These are phyloP conservation scores for Trigoniulus corallinus DNA, from an alignment of 1,140 invertebrate genomes.

Conservation along the genomic window DNA sequence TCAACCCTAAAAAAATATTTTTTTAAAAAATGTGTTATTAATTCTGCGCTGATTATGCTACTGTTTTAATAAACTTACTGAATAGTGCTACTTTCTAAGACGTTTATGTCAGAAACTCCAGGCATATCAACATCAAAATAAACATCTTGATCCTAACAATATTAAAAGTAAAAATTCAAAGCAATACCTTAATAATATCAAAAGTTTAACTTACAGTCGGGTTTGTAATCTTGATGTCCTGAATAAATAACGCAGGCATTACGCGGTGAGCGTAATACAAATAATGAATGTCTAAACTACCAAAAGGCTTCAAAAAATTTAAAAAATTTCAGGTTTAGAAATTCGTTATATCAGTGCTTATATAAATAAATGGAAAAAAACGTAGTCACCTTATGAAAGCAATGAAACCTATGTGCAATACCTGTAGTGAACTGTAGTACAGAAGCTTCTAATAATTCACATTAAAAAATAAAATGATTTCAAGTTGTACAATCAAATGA, in stretches of 20 bases:
- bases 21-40: neutral
- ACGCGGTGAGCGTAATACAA: constrained; percentile 61
- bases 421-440: constrained; percentile 39
- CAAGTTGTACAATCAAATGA: constrained; percentile 20
- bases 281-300: constrained; percentile 45
- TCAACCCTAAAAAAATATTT: neutral
- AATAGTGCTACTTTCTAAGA: constrained; percentile 32
- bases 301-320: constrained; percentile 30
- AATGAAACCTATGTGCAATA: constrained; percentile 42
- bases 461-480: constrained; percentile 8
- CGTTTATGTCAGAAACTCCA: constrained; percentile 28
- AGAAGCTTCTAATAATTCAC: constrained; percentile 20
- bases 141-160: constrained; percentile 13
- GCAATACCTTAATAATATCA: constrained; percentile 12
- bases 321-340: constrained; percentile 2
- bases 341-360: neutral
- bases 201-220: constrained; percentile 31
- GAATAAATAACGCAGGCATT: constrained; percentile 47
- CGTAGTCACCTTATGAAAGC: constrained; percentile 24
- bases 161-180: constrained; percentile 11
- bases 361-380: neutral
- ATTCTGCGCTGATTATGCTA: too few relatives aligned
- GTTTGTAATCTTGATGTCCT: constrained; percentile 60
- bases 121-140: constrained; percentile 19
- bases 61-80: constrained; percentile 14